phyloP scores from a whole-genome alignment of 2,888 invertebrate species.

The Horisme vitalbata region DNA sequence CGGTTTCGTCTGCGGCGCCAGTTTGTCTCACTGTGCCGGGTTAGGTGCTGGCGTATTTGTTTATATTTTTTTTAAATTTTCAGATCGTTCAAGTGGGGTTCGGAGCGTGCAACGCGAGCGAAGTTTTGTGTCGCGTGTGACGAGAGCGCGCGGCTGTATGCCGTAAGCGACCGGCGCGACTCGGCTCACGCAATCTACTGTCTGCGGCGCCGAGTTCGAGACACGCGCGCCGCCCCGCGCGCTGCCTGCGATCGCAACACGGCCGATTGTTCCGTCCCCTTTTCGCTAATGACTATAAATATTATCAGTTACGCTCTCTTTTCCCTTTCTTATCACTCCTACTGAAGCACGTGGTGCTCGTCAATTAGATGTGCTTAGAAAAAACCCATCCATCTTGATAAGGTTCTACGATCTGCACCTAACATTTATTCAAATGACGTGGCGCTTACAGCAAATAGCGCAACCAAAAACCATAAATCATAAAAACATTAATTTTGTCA shows the following conservation, averaged over 20 bases:
- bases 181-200: conserved; percentile 87
- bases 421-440: conserved; percentile 1
- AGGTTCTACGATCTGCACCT: neutral
- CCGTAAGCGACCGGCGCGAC: conserved; percentile 81
- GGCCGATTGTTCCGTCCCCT: conserved; percentile 80
- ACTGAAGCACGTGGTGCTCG: conserved; percentile 60
- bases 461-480: conserved; percentile 13
- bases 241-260: conserved; percentile 70
- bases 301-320: conserved; percentile 80
- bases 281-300: conserved; percentile 82
- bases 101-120: conserved; percentile 64
- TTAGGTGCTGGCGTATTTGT: conserved; percentile 32
- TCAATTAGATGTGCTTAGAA: conserved; percentile 11
- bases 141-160: conserved; percentile 63
- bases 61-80: conserved; percentile 43
- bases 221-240: conserved; percentile 85
- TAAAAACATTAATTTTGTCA: neutral
- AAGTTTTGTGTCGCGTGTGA: conserved; percentile 72
- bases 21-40: conserved; percentile 52
- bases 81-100: conserved; percentile 49
- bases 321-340: conserved; percentile 76
- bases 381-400: conserved; percentile 7
- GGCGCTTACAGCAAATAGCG: conserved; percentile 21
- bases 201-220: conserved; percentile 74
- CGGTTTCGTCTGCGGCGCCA: conserved; percentile 65